Evolutionary conservation across 2,888 invertebrate species (phyloP).

Genomic region (Drosophila quinaria): DNA sequence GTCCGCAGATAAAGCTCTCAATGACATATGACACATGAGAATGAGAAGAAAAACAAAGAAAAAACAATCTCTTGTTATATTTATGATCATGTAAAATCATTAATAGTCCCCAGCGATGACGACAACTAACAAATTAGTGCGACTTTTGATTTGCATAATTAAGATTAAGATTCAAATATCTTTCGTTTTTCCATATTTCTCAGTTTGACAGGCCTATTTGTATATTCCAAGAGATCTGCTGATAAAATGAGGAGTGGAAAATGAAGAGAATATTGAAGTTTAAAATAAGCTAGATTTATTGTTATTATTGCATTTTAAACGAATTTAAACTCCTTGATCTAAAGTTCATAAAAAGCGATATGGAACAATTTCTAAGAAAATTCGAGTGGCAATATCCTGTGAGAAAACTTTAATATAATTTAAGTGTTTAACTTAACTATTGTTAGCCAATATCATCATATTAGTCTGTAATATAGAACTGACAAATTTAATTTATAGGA

Average conservation of each 20-base stretch:
- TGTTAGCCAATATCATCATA: too few relatives aligned
- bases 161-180: conserved; percentile 54
- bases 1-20: conserved; percentile 38
- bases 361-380: neutral
- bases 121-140: conserved; percentile 77
- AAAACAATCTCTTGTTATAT: conserved; percentile 31
- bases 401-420: neutral
- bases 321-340: neutral
- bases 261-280: conserved; percentile 2
- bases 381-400: neutral
- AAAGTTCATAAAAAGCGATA: neutral
- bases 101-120: conserved; percentile 59
- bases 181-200: neutral
- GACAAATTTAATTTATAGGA: too few relatives aligned
- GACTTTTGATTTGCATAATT: conserved; percentile 74
- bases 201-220: conserved; percentile 32
- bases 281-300: conserved; percentile 9
- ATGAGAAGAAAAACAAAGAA: neutral
- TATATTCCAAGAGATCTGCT: conserved; percentile 29
- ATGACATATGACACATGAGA: conserved; percentile 51
- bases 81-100: conserved; percentile 71
- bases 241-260: conserved; percentile 30
- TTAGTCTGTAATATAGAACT: too few relatives aligned
- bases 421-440: too few relatives aligned
- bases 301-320: neutral